phyloP scores from a whole-genome alignment of 2,888 invertebrate species.

The Erynnis tages region DNA sequence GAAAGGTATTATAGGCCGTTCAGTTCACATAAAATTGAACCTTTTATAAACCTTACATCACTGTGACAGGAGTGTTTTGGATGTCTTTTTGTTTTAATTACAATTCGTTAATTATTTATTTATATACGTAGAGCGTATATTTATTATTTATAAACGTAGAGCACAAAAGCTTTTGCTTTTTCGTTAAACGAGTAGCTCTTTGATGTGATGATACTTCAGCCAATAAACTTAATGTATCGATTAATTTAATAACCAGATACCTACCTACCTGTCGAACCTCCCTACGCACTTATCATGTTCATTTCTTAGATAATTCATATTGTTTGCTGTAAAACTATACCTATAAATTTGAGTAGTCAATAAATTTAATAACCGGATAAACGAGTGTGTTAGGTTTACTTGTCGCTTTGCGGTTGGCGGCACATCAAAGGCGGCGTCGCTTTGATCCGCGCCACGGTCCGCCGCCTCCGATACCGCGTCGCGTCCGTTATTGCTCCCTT shows the following conservation, averaged over 20 bases:
- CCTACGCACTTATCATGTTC: no score
- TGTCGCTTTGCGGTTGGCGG: slow-evolving; percentile 44
- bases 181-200: no score
- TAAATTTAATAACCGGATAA: slow-evolving; percentile 22
- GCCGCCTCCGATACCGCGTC: slow-evolving; percentile 48
- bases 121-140: no score
- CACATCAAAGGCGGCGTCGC: slow-evolving; percentile 58
- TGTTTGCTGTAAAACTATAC: background rate
- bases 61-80: background rate
- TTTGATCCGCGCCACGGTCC: slow-evolving; percentile 58
- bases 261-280: no score
- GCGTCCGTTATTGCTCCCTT: slow-evolving; percentile 7
- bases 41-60: background rate
- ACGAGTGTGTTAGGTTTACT: slow-evolving; percentile 15
- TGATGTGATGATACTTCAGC: no score
- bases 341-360: background rate
- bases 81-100: no score
- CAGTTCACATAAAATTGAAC: background rate
- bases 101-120: no score
- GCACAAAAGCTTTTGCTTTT: no score
- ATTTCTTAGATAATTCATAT: no score
- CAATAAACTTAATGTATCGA: no score
- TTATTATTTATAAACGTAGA: no score
- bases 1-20: background rate
- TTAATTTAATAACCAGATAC: no score